Evolutionary conservation across 2,888 invertebrate genomes (phyloP), one percentile per base, ranked within the genome.

Genomic region (Drosophila cognata): DNA sequence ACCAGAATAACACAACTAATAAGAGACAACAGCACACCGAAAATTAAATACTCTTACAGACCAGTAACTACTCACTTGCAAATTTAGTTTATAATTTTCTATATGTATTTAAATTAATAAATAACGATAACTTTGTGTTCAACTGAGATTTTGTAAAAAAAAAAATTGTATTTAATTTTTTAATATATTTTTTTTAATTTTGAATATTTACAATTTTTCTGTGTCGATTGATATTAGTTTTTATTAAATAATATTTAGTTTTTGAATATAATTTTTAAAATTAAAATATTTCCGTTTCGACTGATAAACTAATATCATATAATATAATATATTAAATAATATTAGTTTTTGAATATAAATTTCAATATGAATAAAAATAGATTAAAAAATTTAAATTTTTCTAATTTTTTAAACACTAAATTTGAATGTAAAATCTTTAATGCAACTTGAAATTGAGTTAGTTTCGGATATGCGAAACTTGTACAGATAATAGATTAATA

Each of bases 1-100:
- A 66, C 51, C 58, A 63, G n/a, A 66, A 53, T 10, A 80, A 66
- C 62, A 66, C 60, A 74, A 70, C 79, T 81, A 71, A n/a, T 6
- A 25, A 46, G 13, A n/a, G 18, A 10, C 1, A 25, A 28, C 0
- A 48, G 28, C 13, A 50, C 4, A 21, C 28, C 50, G n/a, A 48
- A 35, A 2, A 56, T 0, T 21, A 10, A 5, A 41, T 57, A 29
- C 57, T 28, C 57, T 41, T 7, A 6, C n/a, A n/a, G 5, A 4
- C 5, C 11, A n/a, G n/a, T n/a, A 10, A 41, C 21, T 21, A 0
- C 21, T 7, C 13, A 16, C 13, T 2, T 7, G 21, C 1, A 16
- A 21, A 46, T 8, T 13, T 4, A 13, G 7, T 21, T 4, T 2
- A 11, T 11, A 4, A 7, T 46, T 21, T 21, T 21, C 21, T 4